Conservation (phyloP, 2,113 vertebrate genomes). For the Clarias gariepinus region DNA sequence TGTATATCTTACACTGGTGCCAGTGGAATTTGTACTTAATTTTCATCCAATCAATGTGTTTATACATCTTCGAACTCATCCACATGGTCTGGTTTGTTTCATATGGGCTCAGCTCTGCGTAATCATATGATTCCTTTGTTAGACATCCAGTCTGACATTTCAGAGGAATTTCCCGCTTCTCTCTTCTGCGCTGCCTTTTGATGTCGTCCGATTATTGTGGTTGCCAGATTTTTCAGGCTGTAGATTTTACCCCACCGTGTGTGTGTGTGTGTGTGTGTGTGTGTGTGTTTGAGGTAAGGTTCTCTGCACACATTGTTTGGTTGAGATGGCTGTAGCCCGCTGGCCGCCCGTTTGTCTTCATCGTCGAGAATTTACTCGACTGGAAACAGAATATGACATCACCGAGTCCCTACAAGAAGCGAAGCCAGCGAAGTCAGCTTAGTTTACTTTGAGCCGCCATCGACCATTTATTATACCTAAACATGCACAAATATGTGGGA, state of each 20-base stretch:
- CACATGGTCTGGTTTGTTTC: constrained; percentile 43
- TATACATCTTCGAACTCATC: constrained; percentile 38
- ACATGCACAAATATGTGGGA: background rate
- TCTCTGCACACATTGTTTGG: constrained; percentile 11
- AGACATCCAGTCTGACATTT: constrained; percentile 39
- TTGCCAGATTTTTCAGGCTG: constrained; percentile 28
- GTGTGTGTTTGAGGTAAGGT: constrained; percentile 21
- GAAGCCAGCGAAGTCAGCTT: background rate
- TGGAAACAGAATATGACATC: constrained; percentile 34
- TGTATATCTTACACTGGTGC: constrained; percentile 44
- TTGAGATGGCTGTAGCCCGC: background rate
- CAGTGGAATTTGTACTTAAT: constrained; percentile 52
- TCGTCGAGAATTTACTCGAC: constrained; percentile 2
- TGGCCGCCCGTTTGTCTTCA: constrained; percentile 19
- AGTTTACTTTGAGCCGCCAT: background rate
- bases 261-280: constrained; percentile 11
- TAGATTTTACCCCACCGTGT: constrained; percentile 30
- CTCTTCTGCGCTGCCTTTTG: constrained; percentile 7
- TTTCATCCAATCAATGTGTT: constrained; percentile 56
- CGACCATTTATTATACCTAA: constrained; percentile 7
- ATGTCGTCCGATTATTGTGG: constrained; percentile 31
- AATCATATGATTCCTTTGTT: constrained; percentile 47
- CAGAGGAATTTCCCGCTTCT: constrained; percentile 33
- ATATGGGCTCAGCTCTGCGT: constrained; percentile 30
- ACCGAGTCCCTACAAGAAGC: background rate